Base-by-base conservation (phyloP, 2,113 vertebrate genomes). In the Ivindomyrus marchei region DNA sequence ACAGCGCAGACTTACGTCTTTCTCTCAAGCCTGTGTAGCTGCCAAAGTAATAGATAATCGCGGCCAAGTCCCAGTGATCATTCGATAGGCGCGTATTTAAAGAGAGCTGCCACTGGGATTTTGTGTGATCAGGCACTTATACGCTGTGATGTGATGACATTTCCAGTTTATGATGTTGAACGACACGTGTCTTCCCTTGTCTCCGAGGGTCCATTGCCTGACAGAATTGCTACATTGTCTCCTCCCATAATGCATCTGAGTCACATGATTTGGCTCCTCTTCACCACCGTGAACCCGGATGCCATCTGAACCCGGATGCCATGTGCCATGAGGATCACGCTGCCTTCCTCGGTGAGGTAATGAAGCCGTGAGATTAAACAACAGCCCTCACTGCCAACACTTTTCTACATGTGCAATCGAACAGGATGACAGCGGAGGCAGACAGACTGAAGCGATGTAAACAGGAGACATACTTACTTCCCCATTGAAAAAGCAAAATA, bases 401-500 rank as follows among this genome's bases (percentile, higher is more conserved):
- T 74, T 74, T 42, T 42, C 70, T 80, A 17, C 31, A 42, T 19
- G 36, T 80, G 17, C n/a, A 70, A 31, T 80, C 15, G 36, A 80
- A 6, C 36, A 80, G 31, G 15, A 4, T 80, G 36, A 80, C 74
- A 85, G 45, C 21, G 0, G 83, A 85, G 83, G 45, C 83, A 21
- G 10, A 47, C 21, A 85, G 36, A 83, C 45, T 24, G 39, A 46
- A 21, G 9, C 3, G 3, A 46, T 9, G n/a, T 45, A 85, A 85
- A 47, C 39, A 47, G 83, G 83, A 85, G 31, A 77, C 15, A 87
- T 86, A 2, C 95, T 96, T 96, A 99, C 98, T 97, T 99, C 97
- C 9, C 97, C 97, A 88, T 99, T 99, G 96, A 97, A 99, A 95
- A 99, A 99, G 95, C 98, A 99, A 95, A 99, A 99, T 95, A 99